phyloP scores from a whole-genome alignment of 2,888 invertebrate genomes.

The Odontomyia ornata region DNA sequence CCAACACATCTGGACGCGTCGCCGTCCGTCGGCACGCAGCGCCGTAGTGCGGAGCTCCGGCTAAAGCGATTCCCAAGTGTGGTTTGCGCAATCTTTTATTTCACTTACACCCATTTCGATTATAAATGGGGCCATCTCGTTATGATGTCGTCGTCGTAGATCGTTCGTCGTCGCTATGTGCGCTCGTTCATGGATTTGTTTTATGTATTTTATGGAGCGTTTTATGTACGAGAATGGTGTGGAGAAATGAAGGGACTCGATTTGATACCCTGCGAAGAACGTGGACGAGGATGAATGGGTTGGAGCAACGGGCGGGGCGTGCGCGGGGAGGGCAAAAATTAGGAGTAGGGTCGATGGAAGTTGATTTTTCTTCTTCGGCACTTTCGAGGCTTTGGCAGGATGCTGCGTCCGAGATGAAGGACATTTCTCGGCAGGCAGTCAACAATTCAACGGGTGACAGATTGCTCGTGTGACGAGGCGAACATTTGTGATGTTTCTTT shows the following conservation, averaged over 20 bases:
- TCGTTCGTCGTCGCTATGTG: slow-evolving; percentile 33
- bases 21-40: neutral
- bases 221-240: slow-evolving; percentile 32
- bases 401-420: slow-evolving; percentile 32
- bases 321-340: neutral
- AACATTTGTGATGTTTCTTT: neutral
- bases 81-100: slow-evolving; percentile 52
- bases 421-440: slow-evolving; percentile 41
- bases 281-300: neutral
- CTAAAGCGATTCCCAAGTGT: slow-evolving; percentile 14
- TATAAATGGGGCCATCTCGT: slow-evolving; percentile 50
- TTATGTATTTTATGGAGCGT: slow-evolving; percentile 47
- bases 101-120: slow-evolving; percentile 51
- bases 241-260: slow-evolving; percentile 24
- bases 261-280: slow-evolving; percentile 8
- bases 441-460: slow-evolving; percentile 38
- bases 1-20: neutral
- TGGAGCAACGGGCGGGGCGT: neutral
- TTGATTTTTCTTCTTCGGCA: slow-evolving; percentile 5
- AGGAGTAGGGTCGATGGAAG: neutral
- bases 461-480: slow-evolving; percentile 1
- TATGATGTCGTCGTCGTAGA: slow-evolving; percentile 40
- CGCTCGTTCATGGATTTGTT: slow-evolving; percentile 46
- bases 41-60: neutral
- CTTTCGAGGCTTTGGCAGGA: slow-evolving; percentile 12